A percentile compares a stretch with the other conserved stretches of the same genome.
Conservation (phyloP, 2,113 vertebrate species). For the Hystrix cristata region DNA sequence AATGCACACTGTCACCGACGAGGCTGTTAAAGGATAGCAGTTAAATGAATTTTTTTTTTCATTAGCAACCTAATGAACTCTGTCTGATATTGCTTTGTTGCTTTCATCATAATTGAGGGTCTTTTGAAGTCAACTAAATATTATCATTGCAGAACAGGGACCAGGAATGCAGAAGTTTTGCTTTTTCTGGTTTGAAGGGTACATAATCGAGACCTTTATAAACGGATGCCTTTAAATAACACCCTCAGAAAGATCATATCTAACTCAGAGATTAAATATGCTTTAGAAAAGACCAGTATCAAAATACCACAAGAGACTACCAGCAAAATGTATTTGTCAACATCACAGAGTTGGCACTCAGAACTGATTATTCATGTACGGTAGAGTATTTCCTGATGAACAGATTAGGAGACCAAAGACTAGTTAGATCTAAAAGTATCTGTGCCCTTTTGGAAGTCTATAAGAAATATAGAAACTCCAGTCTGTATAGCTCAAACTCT, state of each 20-base stretch:
- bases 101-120: neutral
- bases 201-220: neutral
- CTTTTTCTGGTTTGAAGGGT: neutral
- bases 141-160: neutral
- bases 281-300: neutral
- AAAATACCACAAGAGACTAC: neutral
- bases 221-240: neutral
- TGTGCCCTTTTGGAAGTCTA: neutral
- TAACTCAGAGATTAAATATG: neutral
- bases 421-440: neutral
- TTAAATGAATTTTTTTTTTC: neutral
- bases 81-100: neutral
- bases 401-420: neutral
- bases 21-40: neutral
- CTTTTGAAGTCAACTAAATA: neutral
- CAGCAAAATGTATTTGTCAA: neutral
- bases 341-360: neutral
- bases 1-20: neutral
- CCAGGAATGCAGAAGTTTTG: neutral
- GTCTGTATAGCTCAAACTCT: neutral
- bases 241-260: neutral
- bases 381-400: neutral
- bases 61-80: neutral
- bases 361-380: neutral
- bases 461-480: neutral